A percentile compares a stretch with the other conserved stretches of the same genome.
Evolutionary conservation across 1,140 invertebrate species (phyloP).

Genomic region (Cephus cinctus): DNA sequence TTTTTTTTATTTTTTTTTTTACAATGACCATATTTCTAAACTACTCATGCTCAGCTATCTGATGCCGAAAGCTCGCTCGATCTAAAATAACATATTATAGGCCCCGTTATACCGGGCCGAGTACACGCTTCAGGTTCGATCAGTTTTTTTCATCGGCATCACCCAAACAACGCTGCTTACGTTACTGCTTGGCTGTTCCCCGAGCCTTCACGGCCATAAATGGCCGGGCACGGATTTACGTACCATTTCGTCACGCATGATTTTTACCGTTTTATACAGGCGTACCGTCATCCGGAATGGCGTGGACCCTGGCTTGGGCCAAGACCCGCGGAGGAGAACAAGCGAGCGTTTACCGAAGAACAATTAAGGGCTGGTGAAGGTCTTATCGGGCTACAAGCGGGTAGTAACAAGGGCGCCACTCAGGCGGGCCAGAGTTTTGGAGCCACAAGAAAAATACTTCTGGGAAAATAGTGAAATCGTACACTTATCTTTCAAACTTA

Average conservation of each 20-base stretch:
- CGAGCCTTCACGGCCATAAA: too few relatives aligned
- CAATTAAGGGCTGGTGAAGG: conserved; percentile 86
- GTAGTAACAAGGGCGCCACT: conserved; percentile 93
- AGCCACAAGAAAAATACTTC: conserved; percentile 83
- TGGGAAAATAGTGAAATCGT: conserved; percentile 71
- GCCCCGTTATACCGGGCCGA: too few relatives aligned
- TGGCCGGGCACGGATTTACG: conserved; percentile 66
- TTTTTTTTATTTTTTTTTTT: conserved; percentile 60
- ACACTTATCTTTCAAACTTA: too few relatives aligned
- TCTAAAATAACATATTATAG: too few relatives aligned
- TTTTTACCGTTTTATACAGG: conserved; percentile 57
- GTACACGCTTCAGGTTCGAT: too few relatives aligned
- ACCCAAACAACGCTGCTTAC: too few relatives aligned
- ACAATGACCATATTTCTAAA: too few relatives aligned
- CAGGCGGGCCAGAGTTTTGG: conserved; percentile 92
- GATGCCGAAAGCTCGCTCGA: too few relatives aligned
- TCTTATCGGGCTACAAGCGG: conserved; percentile 92
- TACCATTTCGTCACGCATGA: too few relatives aligned
- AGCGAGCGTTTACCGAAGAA: conserved; percentile 89
- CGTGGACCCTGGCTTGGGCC: conserved; percentile 85
- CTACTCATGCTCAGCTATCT: too few relatives aligned
- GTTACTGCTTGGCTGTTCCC: too few relatives aligned
- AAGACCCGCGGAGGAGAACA: conserved; percentile 87
- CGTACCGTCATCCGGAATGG: conserved; percentile 89
- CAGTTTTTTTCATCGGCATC: too few relatives aligned